Evolutionary conservation across 2,113 vertebrate genomes (phyloP).

Genomic region (Callipepla californica): DNA sequence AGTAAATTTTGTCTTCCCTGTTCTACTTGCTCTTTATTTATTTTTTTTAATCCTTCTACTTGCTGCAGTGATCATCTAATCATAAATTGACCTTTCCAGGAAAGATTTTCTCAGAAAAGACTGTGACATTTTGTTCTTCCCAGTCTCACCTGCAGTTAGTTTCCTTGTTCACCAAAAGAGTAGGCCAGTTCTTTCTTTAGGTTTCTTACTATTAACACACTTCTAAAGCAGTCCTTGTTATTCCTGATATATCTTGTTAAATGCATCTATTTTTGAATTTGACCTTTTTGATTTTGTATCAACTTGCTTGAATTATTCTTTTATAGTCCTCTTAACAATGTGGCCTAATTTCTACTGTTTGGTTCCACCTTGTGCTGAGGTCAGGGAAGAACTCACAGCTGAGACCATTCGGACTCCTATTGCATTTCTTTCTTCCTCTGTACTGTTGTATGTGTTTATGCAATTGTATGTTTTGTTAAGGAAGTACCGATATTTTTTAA

Average conservation of each 20-base stretch:
- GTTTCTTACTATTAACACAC: neutral
- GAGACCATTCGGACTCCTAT: neutral
- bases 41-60: neutral
- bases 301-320: neutral
- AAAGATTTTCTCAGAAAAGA: neutral
- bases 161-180: neutral
- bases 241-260: neutral
- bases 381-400: neutral
- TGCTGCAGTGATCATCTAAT: neutral
- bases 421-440: neutral
- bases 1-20: neutral
- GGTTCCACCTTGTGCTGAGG: neutral
- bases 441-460: neutral
- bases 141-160: neutral
- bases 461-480: neutral
- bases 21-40: neutral
- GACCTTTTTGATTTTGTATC: neutral
- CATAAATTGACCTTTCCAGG: neutral
- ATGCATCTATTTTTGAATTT: neutral
- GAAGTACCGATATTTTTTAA: neutral
- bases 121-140: neutral
- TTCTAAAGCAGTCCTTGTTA: neutral
- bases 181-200: neutral
- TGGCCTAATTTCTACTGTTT: neutral
- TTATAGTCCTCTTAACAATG: neutral